Evolutionary conservation across 2,888 invertebrate genomes (phyloP).

Genomic region (Heliconius sara): DNA sequence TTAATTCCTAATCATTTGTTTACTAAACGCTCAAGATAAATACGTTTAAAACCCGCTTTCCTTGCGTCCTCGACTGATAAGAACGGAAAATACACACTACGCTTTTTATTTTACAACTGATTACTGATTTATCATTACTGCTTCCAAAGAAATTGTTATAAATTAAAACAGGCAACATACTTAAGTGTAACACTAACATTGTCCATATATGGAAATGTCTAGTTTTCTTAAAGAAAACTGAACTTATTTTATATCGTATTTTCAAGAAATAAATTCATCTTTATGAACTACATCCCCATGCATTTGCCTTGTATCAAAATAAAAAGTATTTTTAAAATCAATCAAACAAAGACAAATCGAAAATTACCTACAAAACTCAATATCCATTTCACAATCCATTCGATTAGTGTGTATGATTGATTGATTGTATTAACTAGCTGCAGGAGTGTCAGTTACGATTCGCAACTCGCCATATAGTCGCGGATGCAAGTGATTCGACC

Average conservation of each 20-base stretch:
- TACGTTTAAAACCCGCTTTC: background rate
- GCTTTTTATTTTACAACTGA: background rate
- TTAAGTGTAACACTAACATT: no score
- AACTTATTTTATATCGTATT: no score
- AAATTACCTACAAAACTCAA: no score
- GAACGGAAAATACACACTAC: background rate
- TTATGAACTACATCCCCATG: no score
- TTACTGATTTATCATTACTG: background rate
- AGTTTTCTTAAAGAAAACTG: no score
- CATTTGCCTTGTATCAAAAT: no score
- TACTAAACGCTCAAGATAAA: background rate
- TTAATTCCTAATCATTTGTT: constrained; percentile 2
- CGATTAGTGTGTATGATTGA: no score
- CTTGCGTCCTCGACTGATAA: background rate
- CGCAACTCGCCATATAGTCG: constrained; percentile 41
- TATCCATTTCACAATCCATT: no score
- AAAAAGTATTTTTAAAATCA: no score
- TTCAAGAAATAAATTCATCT: no score
- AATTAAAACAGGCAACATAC: no score
- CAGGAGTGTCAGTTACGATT: background rate
- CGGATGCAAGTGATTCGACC: constrained; percentile 66
- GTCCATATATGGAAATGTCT: no score
- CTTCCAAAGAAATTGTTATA: background rate
- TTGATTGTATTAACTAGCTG: background rate
- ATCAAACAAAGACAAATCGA: background rate